A percentile compares a stretch with the other conserved stretches of the same genome.
phyloP scores from a whole-genome alignment of 1,140 invertebrate species.

The Pantala flavescens region DNA sequence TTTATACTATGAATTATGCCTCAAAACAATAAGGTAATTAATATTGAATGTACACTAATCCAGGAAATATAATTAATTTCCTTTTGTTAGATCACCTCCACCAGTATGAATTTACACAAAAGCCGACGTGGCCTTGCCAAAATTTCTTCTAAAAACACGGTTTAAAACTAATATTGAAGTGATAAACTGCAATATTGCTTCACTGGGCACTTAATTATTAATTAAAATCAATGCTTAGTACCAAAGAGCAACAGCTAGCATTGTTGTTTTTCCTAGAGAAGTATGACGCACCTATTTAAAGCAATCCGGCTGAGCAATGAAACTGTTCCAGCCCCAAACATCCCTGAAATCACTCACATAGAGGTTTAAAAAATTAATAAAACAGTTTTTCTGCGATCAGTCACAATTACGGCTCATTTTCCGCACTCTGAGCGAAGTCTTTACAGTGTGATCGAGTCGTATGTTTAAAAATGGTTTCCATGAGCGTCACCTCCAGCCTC shows the following conservation, averaged over 20 bases:
- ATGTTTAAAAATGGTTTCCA: slow-evolving; percentile 10
- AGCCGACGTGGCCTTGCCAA: background rate
- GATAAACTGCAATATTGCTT: no score
- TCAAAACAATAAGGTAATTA: no score
- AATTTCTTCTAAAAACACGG: background rate
- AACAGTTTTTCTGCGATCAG: background rate
- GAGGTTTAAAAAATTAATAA: background rate
- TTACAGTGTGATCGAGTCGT: slow-evolving; percentile 4
- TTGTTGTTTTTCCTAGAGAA: background rate
- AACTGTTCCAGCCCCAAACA: background rate
- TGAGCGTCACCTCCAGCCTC: slow-evolving; percentile 6
- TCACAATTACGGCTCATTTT: background rate
- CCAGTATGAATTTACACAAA: background rate
- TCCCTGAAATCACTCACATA: slow-evolving; percentile 1
- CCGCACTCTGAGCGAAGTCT: background rate
- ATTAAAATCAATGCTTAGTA: no score
- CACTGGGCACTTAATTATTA: no score
- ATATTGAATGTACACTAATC: background rate
- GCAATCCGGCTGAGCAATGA: background rate
- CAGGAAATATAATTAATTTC: background rate
- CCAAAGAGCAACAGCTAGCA: background rate
- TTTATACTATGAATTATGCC: no score
- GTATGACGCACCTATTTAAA: slow-evolving; percentile 5
- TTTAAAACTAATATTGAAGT: no score
- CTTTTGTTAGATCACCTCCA: background rate